These are phyloP conservation scores for Epinotia nisella DNA, from an alignment of 2,888 invertebrate species.

Conservation along the genomic window DNA sequence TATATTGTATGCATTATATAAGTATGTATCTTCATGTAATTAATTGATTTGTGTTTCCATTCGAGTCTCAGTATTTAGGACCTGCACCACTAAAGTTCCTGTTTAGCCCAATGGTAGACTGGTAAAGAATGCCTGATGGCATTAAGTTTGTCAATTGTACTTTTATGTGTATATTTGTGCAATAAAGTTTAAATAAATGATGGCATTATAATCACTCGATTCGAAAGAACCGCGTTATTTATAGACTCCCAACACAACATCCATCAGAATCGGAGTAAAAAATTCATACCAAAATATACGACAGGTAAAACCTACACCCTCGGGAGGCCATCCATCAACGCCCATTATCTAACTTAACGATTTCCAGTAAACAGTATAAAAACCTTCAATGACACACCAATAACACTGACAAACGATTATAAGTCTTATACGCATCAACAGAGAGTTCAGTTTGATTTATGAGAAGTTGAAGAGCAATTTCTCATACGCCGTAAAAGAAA, in stretches of 20 bases:
- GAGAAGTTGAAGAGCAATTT: constrained; percentile 2
- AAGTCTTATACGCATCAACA: not conserved
- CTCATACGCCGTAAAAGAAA: constrained; percentile 36
- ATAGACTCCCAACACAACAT: not conserved
- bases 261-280: constrained; percentile 16
- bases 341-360: constrained; percentile 43
- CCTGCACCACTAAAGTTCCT: too few species aligned
- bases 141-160: too few species aligned
- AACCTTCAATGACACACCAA: constrained; percentile 33
- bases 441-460: not conserved
- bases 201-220: not conserved
- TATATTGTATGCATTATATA: too few species aligned
- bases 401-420: not conserved
- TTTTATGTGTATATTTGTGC: too few species aligned
- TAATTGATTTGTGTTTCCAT: too few species aligned
- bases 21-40: too few species aligned
- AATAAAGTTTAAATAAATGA: too few species aligned
- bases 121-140: too few species aligned
- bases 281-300: constrained; percentile 24
- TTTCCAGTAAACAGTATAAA: constrained; percentile 31
- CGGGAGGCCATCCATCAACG: constrained; percentile 28
- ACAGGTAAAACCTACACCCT: constrained; percentile 23
- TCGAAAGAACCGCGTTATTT: not conserved
- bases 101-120: too few species aligned
- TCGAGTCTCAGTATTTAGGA: too few species aligned